phyloP scores from a whole-genome alignment of 2,888 invertebrate species.

The Plemyria rubiginata region DNA sequence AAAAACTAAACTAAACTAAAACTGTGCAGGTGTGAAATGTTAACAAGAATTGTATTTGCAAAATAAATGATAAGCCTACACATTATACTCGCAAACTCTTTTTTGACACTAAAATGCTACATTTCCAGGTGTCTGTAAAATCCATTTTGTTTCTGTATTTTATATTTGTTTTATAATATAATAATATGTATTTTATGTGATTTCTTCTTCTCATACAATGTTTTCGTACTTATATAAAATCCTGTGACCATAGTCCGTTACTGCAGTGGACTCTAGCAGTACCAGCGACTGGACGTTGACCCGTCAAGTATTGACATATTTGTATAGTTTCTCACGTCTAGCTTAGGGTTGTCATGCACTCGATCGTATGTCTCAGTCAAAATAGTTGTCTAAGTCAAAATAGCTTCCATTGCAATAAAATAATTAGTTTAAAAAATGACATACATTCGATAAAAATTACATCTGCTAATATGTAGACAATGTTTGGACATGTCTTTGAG shows the following conservation, averaged over 20 bases:
- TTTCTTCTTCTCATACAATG: conserved; percentile 15
- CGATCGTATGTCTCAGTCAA: neutral
- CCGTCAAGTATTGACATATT: conserved; percentile 84
- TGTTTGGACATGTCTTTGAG: no score
- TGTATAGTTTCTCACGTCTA: conserved; percentile 83
- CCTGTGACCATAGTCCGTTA: conserved; percentile 59
- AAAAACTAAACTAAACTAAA: neutral
- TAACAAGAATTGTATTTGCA: neutral
- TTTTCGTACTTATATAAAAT: conserved; percentile 38
- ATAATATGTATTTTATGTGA: neutral
- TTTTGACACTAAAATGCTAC: no score
- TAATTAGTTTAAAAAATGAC: no score
- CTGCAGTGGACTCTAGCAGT: conserved; percentile 71
- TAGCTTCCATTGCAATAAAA: neutral
- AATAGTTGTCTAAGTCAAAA: neutral
- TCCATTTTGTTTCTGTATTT: no score
- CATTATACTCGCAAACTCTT: neutral
- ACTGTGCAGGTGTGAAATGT: neutral
- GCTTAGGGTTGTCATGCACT: conserved; percentile 56
- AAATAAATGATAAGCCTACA: neutral
- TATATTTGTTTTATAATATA: no score
- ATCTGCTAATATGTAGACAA: no score
- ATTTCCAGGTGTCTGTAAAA: no score
- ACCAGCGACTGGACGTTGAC: conserved; percentile 76
- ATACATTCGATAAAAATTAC: no score